phyloP scores from a whole-genome alignment of 30 jellyfish, hydroid and myxozoan species.

The Catostylus mosaicus region DNA sequence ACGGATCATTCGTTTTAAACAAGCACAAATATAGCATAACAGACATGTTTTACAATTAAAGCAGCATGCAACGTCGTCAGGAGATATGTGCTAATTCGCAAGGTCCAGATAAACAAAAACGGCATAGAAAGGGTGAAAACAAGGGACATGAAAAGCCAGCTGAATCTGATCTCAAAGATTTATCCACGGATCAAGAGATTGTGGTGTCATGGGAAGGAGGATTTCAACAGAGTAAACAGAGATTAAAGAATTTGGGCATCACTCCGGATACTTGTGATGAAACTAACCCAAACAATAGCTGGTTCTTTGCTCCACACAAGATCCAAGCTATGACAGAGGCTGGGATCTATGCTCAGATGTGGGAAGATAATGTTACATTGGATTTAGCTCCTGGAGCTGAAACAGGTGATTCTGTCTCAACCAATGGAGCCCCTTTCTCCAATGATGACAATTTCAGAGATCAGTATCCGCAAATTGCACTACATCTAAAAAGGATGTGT shows the following conservation, averaged over 20 bases:
- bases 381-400: neutral
- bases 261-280: constrained; percentile 9
- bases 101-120: constrained; percentile 11
- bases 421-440: neutral
- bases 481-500: constrained; percentile 1
- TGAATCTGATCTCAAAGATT: constrained; percentile 23
- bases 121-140: constrained; percentile 25
- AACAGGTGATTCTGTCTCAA: neutral
- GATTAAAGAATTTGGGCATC: neutral
- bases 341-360: neutral
- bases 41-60: constrained; percentile 12
- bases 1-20: constrained; percentile 23
- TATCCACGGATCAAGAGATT: constrained; percentile 19
- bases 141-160: constrained; percentile 14
- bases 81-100: constrained; percentile 18
- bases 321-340: neutral
- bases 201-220: constrained; percentile 27
- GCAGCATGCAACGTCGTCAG: constrained; percentile 15
- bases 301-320: constrained; percentile 28
- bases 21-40: constrained; percentile 29
- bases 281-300: constrained; percentile 19
- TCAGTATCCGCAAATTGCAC: constrained; percentile 8
- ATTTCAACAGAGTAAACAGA: neutral
- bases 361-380: neutral
- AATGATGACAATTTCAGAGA: neutral